These are phyloP conservation scores for Phalacrocorax brasilianus DNA, from an alignment of 2,113 vertebrate species.

Conservation along the genomic window DNA sequence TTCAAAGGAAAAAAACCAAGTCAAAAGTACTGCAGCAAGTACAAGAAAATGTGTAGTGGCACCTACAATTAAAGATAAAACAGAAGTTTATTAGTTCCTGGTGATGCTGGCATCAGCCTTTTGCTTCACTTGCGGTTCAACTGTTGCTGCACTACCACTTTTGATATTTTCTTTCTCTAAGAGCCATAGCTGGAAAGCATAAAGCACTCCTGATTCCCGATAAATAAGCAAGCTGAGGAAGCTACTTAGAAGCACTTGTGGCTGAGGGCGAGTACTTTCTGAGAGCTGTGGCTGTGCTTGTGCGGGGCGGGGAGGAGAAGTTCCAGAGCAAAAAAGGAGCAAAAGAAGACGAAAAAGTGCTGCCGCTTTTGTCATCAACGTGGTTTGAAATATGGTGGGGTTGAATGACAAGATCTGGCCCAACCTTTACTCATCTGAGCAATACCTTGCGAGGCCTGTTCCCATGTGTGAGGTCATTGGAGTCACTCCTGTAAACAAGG, in stretches of 20 bases:
- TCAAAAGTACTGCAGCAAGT: slow-evolving; percentile 6
- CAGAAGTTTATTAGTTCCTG: not conserved
- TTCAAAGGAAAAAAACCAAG: not conserved
- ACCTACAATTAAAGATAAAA: not conserved
- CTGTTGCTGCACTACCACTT: slow-evolving; percentile 44
- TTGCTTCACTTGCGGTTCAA: slow-evolving; percentile 41
- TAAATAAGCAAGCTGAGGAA: slow-evolving; percentile 44
- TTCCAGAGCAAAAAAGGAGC: slow-evolving; percentile 67
- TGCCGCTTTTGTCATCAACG: not conserved
- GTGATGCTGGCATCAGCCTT: not conserved
- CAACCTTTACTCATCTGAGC: not conserved
- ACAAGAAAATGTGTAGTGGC: not conserved
- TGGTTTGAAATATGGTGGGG: slow-evolving; percentile 8
- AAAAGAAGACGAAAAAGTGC: slow-evolving; percentile 6
- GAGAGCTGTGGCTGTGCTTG: slow-evolving; percentile 62
- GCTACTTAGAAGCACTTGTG: slow-evolving; percentile 67
- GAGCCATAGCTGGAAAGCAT: slow-evolving; percentile 64
- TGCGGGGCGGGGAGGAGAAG: not conserved
- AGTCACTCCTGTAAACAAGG: not conserved
- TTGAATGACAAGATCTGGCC: not conserved
- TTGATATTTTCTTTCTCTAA: slow-evolving; percentile 53
- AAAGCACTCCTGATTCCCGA: slow-evolving; percentile 65
- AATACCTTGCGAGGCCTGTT: not conserved
- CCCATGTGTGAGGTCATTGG: not conserved
- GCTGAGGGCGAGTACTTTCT: slow-evolving; percentile 57